Base-by-base conservation (phyloP, 2,888 invertebrate genomes). In the Drosophila nr. perissopoda region DNA sequence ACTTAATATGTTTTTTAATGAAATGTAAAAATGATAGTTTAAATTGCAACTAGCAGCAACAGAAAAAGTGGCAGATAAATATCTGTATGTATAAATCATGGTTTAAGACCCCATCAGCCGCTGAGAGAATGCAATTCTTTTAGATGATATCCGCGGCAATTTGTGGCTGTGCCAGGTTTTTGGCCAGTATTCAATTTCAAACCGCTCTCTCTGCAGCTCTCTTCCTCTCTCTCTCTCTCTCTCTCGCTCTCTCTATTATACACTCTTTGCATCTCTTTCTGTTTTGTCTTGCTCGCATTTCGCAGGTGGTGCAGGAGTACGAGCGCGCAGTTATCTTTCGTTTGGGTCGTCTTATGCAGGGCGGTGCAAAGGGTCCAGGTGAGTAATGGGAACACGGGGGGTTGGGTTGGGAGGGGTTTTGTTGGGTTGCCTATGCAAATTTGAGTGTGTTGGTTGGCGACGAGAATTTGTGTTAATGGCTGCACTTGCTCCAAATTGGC, bases 301-400 rank as follows among this genome's bases (percentile, higher is more conserved):
- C 53, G 62, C 88, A 98, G 98, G 98, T 99, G 46, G 98, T 99
- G 3, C 98, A 98, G 92, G 98, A 99, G 91, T 99, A 99, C 92
- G 98, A 99, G 93, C 94, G 99, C 75, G 98, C 98, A 0, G 98
- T 99, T 40, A 99, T 99, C 92, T 99, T 99, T 93, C 95, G 98
- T 58, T 94, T 99, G 66, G 98, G 98, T 8, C 95, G 98, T 70
- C 94, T 98, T 34, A 94, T 98, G 60, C 96, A 97, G 2, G 98
- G 98, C 25, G 98, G 98, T 25, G 98, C 98, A 10, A 98, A 97
- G 93, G 98, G 98, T 75, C 98, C 98, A 83, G 98, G 98, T 97
- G 94, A 94, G 94, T 92, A 48, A 42, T 61, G 29, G 42, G 57
- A 3, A 29, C 25, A 21, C 46, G 16, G 10, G 27, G 13, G 29